These are phyloP conservation scores for Accipiter cooperii DNA, from an alignment of 2,113 vertebrate species.

Conservation along the genomic window DNA sequence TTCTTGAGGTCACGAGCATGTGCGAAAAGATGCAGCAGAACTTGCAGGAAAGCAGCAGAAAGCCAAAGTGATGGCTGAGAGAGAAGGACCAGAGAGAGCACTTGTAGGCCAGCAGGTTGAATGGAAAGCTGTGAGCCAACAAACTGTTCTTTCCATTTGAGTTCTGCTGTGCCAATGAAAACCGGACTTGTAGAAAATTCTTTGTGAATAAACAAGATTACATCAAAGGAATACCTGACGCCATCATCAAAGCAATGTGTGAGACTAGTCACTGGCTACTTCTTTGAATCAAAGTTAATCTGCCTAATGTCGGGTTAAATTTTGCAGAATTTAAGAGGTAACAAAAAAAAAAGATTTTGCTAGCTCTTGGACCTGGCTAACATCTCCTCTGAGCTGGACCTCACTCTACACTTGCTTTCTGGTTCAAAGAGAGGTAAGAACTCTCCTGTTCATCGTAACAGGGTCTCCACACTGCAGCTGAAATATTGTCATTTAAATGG, in stretches of 20 bases:
- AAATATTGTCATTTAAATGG: neutral
- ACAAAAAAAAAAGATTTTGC: neutral
- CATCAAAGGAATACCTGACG: constrained; percentile 37
- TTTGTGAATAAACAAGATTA: neutral
- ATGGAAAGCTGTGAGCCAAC: neutral
- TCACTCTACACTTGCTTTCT: neutral
- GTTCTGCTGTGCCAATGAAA: neutral
- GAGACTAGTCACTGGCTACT: neutral
- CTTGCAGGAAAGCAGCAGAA: neutral
- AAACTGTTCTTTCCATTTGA: neutral
- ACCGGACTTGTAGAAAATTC: neutral
- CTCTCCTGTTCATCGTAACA: neutral
- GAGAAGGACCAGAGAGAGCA: neutral
- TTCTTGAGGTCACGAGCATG: neutral
- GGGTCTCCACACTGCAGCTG: neutral
- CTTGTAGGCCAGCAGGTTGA: neutral
- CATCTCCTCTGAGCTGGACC: neutral
- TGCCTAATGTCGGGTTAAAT: neutral
- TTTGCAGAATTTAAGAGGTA: neutral
- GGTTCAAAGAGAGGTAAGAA: neutral
- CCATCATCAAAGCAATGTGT: neutral
- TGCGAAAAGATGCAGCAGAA: neutral
- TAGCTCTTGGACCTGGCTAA: neutral
- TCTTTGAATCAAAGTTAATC: neutral
- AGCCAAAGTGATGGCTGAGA: neutral